Base-by-base conservation (phyloP, 35 echinoderm and acorn worm genomes). In the Heliocidaris erythrogramma region DNA sequence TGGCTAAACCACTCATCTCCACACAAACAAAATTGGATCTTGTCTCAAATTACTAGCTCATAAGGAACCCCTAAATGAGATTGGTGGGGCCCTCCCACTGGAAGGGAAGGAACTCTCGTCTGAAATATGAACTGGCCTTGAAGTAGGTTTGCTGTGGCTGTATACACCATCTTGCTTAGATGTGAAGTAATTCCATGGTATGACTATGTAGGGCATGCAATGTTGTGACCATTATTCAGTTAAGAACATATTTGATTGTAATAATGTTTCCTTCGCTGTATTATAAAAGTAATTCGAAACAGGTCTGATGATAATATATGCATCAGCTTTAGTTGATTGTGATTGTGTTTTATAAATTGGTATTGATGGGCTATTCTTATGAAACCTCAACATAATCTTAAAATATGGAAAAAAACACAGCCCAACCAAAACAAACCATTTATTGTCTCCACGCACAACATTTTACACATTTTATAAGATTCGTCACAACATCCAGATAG, bases 1-100 rank as follows among this genome's bases (percentile, higher is more conserved):
- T 32, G 47, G 47, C 31, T 89, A n/a, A 89, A 89, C 87, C 87
- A 14, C 87, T 89, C 87, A 89, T 47, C 87, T 48, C 47, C 32
- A 48, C 87, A 47, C 87, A 89, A 48, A 89, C 87, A 89, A 89
- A 89, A 89, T 89, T 89, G 87, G 31, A 89, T 89, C 87, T 89
- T 89, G 87, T 18, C 87, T 89, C 87, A 89, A 47, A 89, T 89
- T 89, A 89, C 87, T 47, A 48, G 12, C 87, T 89, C 87, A 89
- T 89, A 89, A 89, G 87, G 29, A 89, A 48, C 0, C 9, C 87
- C 24, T 47, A 89, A 89, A 89, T 89, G 87, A 89, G 87, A 89
- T 89, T 89, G 87, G 9, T 9, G 16, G 87, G 87, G 87, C 87
- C 87, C 65, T 60, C 59, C 59, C 59, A 10, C 59, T 78, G 65